Base-by-base conservation (phyloP, 2,797 vertebrate genomes). In the Melanotaenia pygmaea region DNA sequence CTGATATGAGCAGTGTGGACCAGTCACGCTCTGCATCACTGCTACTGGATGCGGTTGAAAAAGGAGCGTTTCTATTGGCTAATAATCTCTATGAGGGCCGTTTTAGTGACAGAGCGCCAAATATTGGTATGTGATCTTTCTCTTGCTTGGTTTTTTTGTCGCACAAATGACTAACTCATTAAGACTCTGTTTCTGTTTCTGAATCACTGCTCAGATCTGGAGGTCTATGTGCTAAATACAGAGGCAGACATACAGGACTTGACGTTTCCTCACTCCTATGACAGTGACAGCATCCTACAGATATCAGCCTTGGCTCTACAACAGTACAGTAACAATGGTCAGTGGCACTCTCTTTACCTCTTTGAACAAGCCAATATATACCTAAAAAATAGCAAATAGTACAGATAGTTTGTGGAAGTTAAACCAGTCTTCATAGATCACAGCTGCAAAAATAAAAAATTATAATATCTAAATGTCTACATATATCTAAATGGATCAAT, bases 271-370 rank as follows among this genome's bases (percentile, higher is more conserved):
- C 95, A 97, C 87, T 95, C 96, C 16, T 95, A 97, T 1, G 95
- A 96, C 66, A 97, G 96, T 0, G 95, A 96, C 88, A 96, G 95
- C 86, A 96, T 95, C 74, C 95, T 98, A 76, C 96, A 97, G 85
- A 96, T 98, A 28, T 97, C 97, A 0, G 95, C 96, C 1, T 92
- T 92, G 72, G 96, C 97, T 63, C 95, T 98, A 92, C 96, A 97
- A 60, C 97, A 97, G 87, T 97, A 97, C 94, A 98, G 96, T 89
- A 96, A 96, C 68, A 98, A 97, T 0, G 97, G 97, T 97, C 51
- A 91, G 95, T 88, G 56, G 43, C 54, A 54, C 12, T n/a, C 24
- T 14, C 0, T 8, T 16, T 13, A 61, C n/a, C 18, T 47, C 34
- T 67, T 34, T 26, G 34, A 50, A 35, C 16, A 63, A 14, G 13